Evolutionary conservation across 2,888 invertebrate genomes (phyloP).

Genomic region (Uloborus plumipes): DNA sequence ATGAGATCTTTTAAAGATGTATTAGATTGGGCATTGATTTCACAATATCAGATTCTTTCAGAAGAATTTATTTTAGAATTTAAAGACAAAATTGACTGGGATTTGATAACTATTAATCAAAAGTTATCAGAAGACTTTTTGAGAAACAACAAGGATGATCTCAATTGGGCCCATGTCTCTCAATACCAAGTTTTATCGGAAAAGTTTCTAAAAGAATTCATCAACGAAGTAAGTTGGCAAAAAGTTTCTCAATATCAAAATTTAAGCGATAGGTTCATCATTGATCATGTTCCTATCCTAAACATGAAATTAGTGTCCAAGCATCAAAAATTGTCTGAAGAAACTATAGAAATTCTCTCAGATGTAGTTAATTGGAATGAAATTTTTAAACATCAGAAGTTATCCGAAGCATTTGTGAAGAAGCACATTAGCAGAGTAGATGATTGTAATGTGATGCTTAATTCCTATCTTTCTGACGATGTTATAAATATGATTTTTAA

Average conservation of each 20-base stretch:
- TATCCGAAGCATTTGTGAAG: not conserved
- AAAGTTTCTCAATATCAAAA: too few relatives aligned
- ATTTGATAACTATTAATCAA: not conserved
- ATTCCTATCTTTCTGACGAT: too few relatives aligned
- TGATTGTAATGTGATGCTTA: not conserved
- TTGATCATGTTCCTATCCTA: not conserved
- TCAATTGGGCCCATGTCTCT: not conserved
- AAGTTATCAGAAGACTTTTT: too few relatives aligned
- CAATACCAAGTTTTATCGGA: not conserved
- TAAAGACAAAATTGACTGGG: not conserved
- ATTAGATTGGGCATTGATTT: not conserved
- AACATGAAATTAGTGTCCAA: constrained; percentile 1
- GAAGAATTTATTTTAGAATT: not conserved
- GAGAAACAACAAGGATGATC: too few relatives aligned
- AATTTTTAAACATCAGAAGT: constrained; percentile 1
- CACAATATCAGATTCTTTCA: not conserved
- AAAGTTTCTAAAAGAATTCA: not conserved
- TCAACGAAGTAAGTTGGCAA: too few relatives aligned
- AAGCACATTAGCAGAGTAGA: not conserved
- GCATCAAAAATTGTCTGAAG: not conserved
- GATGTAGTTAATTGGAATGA: constrained; percentile 2
- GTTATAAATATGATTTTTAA: too few relatives aligned
- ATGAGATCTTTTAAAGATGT: not conserved
- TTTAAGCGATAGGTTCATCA: too few relatives aligned
- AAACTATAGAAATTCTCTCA: not conserved